These are phyloP conservation scores for Brachionus calyciflorus DNA, from an alignment of 1,140 invertebrate genomes.

Conservation along the genomic window DNA sequence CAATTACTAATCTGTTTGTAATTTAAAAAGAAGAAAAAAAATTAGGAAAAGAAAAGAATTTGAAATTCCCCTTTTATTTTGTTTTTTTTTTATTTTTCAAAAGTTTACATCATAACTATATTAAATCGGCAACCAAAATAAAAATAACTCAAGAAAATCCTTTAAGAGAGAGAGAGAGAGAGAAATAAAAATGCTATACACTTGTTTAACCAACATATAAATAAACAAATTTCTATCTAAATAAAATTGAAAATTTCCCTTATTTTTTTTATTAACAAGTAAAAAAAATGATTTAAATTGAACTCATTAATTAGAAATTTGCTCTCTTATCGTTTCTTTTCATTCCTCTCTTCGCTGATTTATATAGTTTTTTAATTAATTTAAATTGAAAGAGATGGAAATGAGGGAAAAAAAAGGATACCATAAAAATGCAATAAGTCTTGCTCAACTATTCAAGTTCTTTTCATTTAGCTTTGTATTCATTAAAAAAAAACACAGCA, in stretches of 20 bases:
- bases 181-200: not conserved
- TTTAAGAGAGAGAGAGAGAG: not conserved
- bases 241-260: constrained; percentile 6
- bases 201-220: constrained; percentile 6
- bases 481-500: no score
- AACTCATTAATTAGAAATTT: constrained; percentile 33
- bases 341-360: not conserved
- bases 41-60: no score
- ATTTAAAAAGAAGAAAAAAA: not conserved
- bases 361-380: constrained; percentile 7
- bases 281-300: constrained; percentile 1
- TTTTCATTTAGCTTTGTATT: no score
- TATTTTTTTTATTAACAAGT: not conserved
- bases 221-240: not conserved
- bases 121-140: not conserved
- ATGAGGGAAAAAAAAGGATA: not conserved
- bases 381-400: constrained; percentile 6
- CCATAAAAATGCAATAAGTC: no score
- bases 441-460: no score
- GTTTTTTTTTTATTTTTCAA: not conserved
- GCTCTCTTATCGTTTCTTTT: not conserved
- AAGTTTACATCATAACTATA: not conserved
- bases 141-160: not conserved
- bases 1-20: not conserved
- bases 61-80: no score